These are phyloP conservation scores for Miichthys miiuy DNA, from an alignment of 2,797 vertebrate species.

Conservation along the genomic window DNA sequence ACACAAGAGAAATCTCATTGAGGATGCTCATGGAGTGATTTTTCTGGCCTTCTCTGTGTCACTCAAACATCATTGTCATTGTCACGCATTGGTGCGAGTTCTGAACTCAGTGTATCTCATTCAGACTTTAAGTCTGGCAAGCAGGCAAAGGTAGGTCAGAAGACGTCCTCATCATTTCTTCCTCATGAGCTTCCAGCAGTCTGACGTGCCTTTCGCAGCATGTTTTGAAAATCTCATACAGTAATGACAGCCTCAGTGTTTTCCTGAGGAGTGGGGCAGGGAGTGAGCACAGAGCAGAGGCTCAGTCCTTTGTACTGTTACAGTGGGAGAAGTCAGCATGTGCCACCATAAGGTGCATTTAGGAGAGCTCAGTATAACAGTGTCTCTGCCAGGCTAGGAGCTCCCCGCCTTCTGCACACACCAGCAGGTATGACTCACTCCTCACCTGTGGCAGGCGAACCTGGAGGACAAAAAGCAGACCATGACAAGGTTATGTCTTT, in stretches of 20 bases:
- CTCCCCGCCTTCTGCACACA: constrained; percentile 72
- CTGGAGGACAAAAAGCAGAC: constrained; percentile 47
- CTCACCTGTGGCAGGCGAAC: constrained; percentile 73
- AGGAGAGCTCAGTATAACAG: constrained; percentile 67
- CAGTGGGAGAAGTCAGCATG: constrained; percentile 5
- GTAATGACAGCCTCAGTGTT: not conserved
- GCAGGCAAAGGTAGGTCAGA: constrained; percentile 22
- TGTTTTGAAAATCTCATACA: not conserved
- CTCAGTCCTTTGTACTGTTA: constrained; percentile 9
- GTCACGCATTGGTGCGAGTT: constrained; percentile 10
- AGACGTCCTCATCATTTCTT: constrained; percentile 31
- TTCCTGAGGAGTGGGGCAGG: not conserved
- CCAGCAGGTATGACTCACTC: constrained; percentile 81
- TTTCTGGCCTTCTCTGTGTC: constrained; percentile 5
- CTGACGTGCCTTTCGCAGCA: not conserved
- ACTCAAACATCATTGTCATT: constrained; percentile 25
- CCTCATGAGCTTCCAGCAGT: constrained; percentile 2
- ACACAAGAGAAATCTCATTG: constrained; percentile 17
- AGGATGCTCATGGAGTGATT: constrained; percentile 18
- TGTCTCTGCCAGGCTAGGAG: constrained; percentile 69
- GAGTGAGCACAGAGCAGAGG: not conserved
- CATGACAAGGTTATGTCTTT: not conserved
- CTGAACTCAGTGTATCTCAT: constrained; percentile 13
- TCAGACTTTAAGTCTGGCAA: not conserved
- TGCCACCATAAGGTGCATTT: constrained; percentile 27